These are phyloP conservation scores for Melipona bicolor DNA, from an alignment of 2,888 invertebrate genomes.

Conservation along the genomic window DNA sequence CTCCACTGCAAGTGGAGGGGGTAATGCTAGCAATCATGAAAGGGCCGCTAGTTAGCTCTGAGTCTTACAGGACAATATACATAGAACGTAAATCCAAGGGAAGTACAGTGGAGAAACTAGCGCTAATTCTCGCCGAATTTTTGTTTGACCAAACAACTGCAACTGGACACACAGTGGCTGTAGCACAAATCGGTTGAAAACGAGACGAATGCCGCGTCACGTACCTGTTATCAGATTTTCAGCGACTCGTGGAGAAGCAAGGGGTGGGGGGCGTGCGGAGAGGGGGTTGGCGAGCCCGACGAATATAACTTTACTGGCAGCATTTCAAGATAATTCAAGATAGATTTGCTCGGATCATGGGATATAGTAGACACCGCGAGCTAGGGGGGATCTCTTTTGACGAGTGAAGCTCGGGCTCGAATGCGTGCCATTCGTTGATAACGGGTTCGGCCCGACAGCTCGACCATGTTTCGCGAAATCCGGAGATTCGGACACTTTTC, in stretches of 20 bases:
- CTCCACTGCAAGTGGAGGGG: too few relatives aligned
- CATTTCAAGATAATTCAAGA: slow-evolving; percentile 73
- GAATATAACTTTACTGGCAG: slow-evolving; percentile 62
- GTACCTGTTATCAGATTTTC: slow-evolving; percentile 45
- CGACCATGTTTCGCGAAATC: slow-evolving; percentile 72
- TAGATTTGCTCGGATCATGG: slow-evolving; percentile 72
- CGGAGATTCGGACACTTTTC: slow-evolving; percentile 70
- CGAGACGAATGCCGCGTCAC: slow-evolving; percentile 6
- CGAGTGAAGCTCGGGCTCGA: slow-evolving; percentile 71
- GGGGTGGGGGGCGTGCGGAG: background rate
- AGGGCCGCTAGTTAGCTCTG: too few relatives aligned
- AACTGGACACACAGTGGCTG: background rate
- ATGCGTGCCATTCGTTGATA: slow-evolving; percentile 77
- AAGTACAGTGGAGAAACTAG: too few relatives aligned
- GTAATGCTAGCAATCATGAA: too few relatives aligned
- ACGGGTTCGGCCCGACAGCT: slow-evolving; percentile 66
- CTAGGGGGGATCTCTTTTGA: slow-evolving; percentile 75
- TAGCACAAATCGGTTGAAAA: slow-evolving; percentile 25
- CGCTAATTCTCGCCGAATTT: slow-evolving; percentile 11
- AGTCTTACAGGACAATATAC: too few relatives aligned
- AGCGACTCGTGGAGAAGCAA: slow-evolving; percentile 19
- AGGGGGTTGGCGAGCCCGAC: background rate
- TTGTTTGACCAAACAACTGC: background rate
- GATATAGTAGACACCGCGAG: slow-evolving; percentile 62
- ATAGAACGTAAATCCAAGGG: too few relatives aligned